Percentiles rank a stretch among this genome's conserved stretches.
Conservation (phyloP, 2,797 vertebrate species). For the Erithacus rubecula region DNA sequence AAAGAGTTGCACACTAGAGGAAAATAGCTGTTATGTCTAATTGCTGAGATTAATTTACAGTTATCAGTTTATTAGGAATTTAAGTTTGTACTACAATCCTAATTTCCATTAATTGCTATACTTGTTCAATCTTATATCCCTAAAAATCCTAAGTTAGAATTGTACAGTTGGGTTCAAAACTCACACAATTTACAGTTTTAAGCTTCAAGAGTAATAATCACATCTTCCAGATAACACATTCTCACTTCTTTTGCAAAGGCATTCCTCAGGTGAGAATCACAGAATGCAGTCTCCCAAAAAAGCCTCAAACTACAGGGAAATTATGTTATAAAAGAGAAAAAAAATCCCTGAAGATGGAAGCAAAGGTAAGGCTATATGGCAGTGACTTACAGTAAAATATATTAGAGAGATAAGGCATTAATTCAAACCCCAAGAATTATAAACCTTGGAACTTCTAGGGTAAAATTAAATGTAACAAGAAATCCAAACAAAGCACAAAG, state of each 20-base stretch:
- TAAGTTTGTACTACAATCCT: neutral
- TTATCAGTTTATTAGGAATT: neutral
- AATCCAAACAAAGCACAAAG: neutral
- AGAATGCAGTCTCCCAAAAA: neutral
- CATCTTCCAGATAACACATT: neutral
- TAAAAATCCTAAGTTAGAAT: neutral
- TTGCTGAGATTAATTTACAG: slow-evolving; percentile 2
- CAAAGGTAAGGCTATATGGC: neutral
- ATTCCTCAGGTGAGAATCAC: neutral
- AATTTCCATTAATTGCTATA: neutral
- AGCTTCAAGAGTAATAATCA: neutral
- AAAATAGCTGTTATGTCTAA: neutral
- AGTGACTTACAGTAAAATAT: neutral
- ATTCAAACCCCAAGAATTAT: neutral
- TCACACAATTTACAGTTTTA: neutral
- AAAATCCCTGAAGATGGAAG: fast-evolving
- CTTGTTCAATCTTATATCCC: neutral
- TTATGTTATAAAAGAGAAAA: neutral
- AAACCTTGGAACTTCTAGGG: neutral
- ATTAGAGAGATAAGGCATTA: neutral
- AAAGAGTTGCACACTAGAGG: neutral
- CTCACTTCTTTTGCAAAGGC: neutral
- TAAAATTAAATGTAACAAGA: neutral
- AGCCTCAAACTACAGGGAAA: neutral
- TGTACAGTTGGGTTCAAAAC: neutral